Base-by-base conservation (phyloP, 2,113 vertebrate genomes). In the Gymnorhina tibicen region DNA sequence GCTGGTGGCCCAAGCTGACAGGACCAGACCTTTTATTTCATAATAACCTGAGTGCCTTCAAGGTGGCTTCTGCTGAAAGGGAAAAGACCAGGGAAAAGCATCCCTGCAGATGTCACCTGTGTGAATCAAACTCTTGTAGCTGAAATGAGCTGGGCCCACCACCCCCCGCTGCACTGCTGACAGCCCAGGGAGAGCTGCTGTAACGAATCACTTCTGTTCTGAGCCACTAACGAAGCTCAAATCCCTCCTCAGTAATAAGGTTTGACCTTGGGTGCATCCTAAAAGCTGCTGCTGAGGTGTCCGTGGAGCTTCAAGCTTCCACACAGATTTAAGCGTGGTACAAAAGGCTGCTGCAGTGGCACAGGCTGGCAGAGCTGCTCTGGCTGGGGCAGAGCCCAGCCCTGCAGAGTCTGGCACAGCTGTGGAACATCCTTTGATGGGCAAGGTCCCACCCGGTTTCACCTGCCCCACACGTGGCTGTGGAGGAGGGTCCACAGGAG, bases 241-340 rank as follows among this genome's bases (percentile, higher is more conserved):
- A 69, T 35, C 44, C 39, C 49, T 89, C 53, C 58, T 85, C 26
- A 23, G 32, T 23, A n/a, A 41, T 30, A 37, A 67, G 23, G 15
- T 55, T 63, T 63, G 46, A 60, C 58, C 52, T 75, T 42, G 52
- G 33, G 35, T n/a, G 49, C 27, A n/a, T 18, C 52, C 78, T 47
- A 30, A 82, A 70, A 44, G 30, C 39, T 33, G 8, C 64, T 47
- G 47, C 52, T 75, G 33, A 15, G 39, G 16, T 26, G 32, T 14
- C 49, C 5, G 0, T 5, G 50, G 41, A 69, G 49, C 26, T 62
- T 13, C 22, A 4, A 3, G 10, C 27, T 55, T 32, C 39, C 68
- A 41, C 4, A 0, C 27, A 7, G 47, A 47, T 64, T 15, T n/a
- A 26, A 41, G 27, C 0, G 2, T 4, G 20, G 33, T 21, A 3